A percentile compares a stretch with the other conserved stretches of the same genome.
Evolutionary conservation across 2,113 vertebrate species (phyloP).

Genomic region (Percina caprodes): DNA sequence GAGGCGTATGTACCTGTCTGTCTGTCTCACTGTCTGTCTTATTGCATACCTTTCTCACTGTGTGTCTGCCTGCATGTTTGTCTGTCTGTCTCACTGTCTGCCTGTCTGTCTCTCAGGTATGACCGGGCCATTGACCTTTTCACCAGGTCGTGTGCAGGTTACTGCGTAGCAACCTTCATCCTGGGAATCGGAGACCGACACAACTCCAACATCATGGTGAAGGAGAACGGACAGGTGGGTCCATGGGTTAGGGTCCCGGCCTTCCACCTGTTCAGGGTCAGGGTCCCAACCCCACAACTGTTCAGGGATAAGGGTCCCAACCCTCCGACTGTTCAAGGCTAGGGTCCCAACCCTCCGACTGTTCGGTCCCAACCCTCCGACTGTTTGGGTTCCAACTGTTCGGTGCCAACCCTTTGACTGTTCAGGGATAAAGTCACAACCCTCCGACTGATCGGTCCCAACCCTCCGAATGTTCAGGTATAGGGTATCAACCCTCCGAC

Average conservation of each 20-base stretch:
- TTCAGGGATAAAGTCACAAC: too few relatives aligned
- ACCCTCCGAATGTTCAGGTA: too few relatives aligned
- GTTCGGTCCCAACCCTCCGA: too few relatives aligned
- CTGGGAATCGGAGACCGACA: constrained; percentile 86
- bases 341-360: too few relatives aligned
- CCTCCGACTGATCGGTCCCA: too few relatives aligned
- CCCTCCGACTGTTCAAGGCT: too few relatives aligned
- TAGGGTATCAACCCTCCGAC: too few relatives aligned
- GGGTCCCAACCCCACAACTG: too few relatives aligned
- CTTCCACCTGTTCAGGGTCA: background rate
- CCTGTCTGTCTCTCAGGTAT: constrained; percentile 70
- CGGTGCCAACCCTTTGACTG: too few relatives aligned
- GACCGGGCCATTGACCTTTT: constrained; percentile 85
- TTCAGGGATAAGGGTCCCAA: too few relatives aligned
- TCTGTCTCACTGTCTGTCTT: constrained; percentile 2
- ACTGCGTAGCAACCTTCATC: constrained; percentile 87
- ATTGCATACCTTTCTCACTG: background rate
- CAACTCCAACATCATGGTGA: constrained; percentile 88
- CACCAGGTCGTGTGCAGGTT: constrained; percentile 85
- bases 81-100: background rate
- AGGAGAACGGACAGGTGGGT: constrained; percentile 86
- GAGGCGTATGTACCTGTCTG: constrained; percentile 74
- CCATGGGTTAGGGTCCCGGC: too few relatives aligned
- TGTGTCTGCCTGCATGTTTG: background rate
- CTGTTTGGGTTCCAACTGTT: too few relatives aligned